These are phyloP conservation scores for Phyllotreta striolata DNA, from an alignment of 2,888 invertebrate species.

Conservation along the genomic window DNA sequence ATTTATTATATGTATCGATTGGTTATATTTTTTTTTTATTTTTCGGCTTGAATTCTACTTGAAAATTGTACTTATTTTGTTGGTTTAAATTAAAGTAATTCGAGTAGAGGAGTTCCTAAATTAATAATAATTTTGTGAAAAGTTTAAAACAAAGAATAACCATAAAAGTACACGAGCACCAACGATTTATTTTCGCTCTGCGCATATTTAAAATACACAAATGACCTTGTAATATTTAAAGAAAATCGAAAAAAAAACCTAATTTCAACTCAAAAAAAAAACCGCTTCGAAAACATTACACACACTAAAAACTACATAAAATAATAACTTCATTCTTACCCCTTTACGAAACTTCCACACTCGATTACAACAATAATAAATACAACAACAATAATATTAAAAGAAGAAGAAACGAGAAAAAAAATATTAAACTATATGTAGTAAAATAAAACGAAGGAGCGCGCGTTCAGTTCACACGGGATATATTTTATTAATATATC, in stretches of 20 bases:
- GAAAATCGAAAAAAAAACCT: slow-evolving; percentile 5
- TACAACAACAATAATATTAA: no score
- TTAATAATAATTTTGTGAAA: not conserved
- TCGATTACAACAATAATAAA: no score
- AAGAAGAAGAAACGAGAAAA: no score
- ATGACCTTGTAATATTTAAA: slow-evolving; percentile 29
- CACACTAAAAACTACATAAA: not conserved
- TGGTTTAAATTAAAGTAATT: no score
- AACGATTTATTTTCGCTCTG: slow-evolving; percentile 28
- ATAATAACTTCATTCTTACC: no score
- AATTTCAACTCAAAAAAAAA: not conserved
- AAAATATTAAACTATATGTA: no score
- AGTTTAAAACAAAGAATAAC: slow-evolving; percentile 6
- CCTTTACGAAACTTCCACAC: no score
- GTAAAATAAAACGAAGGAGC: no score
- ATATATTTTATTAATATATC: no score
- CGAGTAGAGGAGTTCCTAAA: not conserved
- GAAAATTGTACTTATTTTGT: no score
- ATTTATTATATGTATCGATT: no score
- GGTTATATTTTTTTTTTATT: no score
- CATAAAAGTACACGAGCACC: slow-evolving; percentile 28
- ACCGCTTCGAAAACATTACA: not conserved
- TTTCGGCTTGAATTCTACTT: not conserved
- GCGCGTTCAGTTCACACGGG: slow-evolving; percentile 48
- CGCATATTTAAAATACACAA: slow-evolving; percentile 24